A percentile compares a stretch with the other conserved stretches of the same genome.
These are phyloP conservation scores for Crotalus viridis DNA, from an alignment of 2,113 vertebrate species.

Conservation along the genomic window DNA sequence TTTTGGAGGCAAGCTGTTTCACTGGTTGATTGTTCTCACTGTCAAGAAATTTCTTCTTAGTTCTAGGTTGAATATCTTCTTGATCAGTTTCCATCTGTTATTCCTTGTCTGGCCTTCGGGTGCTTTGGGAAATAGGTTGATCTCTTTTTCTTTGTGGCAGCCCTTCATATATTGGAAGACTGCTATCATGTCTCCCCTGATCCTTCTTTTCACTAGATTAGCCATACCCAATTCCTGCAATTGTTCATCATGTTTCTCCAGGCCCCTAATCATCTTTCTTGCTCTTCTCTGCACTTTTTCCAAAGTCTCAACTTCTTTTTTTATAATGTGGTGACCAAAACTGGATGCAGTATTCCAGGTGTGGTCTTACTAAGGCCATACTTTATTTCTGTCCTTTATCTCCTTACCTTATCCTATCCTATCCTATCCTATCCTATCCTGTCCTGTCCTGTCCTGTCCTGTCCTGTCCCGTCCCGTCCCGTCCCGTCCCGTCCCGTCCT, in stretches of 20 bases:
- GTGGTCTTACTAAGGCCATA: too few relatives aligned
- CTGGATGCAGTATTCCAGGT: neutral
- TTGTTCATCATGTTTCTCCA: neutral
- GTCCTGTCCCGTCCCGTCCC: too few relatives aligned
- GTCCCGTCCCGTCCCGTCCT: fast-evolving
- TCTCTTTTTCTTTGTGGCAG: neutral
- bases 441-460: fast-evolving
- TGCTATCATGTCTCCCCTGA: neutral
- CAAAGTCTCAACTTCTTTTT: neutral
- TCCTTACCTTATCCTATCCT: neutral
- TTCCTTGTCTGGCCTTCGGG: neutral
- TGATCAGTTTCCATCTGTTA: neutral
- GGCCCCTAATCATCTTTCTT: neutral
- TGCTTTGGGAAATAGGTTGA: neutral
- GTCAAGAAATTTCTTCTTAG: neutral
- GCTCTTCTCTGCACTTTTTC: neutral
- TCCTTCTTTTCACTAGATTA: neutral
- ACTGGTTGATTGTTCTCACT: neutral
- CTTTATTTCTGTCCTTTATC: neutral
- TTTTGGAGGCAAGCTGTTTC: neutral
- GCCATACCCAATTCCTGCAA: neutral
- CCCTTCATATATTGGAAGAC: neutral
- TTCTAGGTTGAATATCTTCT: neutral
- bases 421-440: too few relatives aligned
- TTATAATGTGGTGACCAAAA: neutral